Evolutionary conservation across 2,797 vertebrate species (phyloP).

Genomic region (Kryptopterus vitreolus): DNA sequence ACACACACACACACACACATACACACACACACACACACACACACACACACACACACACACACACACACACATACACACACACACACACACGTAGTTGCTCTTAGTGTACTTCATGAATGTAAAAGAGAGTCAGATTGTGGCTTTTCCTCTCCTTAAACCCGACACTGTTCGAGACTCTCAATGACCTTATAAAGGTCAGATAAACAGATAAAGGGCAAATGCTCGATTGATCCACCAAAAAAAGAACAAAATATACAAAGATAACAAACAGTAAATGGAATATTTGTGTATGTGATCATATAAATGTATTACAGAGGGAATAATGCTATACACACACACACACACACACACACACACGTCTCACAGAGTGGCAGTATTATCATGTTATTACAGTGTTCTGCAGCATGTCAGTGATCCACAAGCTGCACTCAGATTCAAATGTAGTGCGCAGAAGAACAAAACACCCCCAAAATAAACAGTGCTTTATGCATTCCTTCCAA

Average conservation of each 20-base stretch:
- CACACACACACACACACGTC: not conserved
- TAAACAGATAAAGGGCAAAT: not conserved
- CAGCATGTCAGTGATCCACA: not conserved
- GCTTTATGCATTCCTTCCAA: not conserved
- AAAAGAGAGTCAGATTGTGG: not conserved
- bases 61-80: slow-evolving; percentile 19
- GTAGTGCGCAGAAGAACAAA: not conserved
- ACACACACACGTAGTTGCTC: not conserved
- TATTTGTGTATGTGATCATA: no score
- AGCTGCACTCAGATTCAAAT: not conserved
- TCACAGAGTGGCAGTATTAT: no score
- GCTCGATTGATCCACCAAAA: not conserved
- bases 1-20: slow-evolving; percentile 1
- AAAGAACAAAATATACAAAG: no score
- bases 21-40: not conserved
- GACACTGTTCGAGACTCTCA: not conserved
- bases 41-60: slow-evolving; percentile 2
- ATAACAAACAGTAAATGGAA: not conserved
- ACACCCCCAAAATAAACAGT: not conserved
- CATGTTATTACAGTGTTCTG: not conserved
- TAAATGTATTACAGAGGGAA: not conserved
- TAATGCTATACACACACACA: not conserved
- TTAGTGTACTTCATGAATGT: not conserved
- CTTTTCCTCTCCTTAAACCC: not conserved
- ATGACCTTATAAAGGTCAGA: not conserved